Evolutionary conservation across 1,140 invertebrate species (phyloP).

Genomic region (Diabrotica undecimpunctata): DNA sequence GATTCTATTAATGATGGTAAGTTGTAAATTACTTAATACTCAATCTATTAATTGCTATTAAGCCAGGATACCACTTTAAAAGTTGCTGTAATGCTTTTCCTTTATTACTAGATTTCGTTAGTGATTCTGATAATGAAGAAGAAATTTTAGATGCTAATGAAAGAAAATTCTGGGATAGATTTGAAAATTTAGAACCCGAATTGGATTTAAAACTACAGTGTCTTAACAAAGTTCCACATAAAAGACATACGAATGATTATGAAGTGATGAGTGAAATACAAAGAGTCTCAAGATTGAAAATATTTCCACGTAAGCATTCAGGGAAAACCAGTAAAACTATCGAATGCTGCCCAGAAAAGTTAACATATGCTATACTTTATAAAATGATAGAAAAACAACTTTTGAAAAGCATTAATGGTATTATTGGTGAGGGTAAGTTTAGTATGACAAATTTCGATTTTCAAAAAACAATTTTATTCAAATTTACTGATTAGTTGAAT

Average conservation of each 20-base stretch:
- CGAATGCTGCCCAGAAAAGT: conserved; percentile 77
- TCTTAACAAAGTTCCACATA: conserved; percentile 70
- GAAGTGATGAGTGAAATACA: conserved; percentile 73
- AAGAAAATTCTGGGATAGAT: conserved; percentile 72
- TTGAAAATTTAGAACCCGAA: conserved; percentile 71
- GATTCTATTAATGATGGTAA: no score
- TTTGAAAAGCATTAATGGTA: conserved; percentile 75
- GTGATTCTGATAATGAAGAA: conserved; percentile 52
- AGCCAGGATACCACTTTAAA: no score
- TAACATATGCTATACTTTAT: conserved; percentile 75
- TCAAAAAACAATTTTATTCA: no score
- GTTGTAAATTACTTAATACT: no score
- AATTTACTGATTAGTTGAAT: no score
- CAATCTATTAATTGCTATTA: no score
- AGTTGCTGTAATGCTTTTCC: no score
- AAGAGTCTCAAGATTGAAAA: conserved; percentile 86
- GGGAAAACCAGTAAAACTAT: conserved; percentile 84
- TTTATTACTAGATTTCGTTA: conserved; percentile 53
- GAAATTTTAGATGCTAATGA: conserved; percentile 54
- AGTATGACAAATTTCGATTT: no score
- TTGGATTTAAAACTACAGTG: conserved; percentile 69
- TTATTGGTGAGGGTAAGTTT: conserved; percentile 66
- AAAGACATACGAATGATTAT: conserved; percentile 91
- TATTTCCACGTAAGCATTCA: conserved; percentile 77
- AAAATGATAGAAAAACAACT: conserved; percentile 79